Conservation (phyloP, 2,888 invertebrate species). For the Autographa pulchrina region DNA sequence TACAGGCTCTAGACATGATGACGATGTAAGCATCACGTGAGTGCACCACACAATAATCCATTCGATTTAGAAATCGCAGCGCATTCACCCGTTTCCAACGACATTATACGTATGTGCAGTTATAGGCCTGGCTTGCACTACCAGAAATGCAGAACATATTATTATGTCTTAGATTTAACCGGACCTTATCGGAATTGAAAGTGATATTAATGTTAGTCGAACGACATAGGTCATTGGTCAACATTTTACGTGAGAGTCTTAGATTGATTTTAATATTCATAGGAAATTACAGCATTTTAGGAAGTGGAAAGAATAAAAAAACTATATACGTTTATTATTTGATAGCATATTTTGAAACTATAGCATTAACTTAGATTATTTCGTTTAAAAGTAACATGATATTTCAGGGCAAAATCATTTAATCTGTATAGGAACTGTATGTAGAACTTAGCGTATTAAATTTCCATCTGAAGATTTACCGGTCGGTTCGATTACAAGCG, state of each 20-base stretch:
- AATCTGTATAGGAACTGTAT: too few species aligned
- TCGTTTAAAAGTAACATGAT: too few species aligned
- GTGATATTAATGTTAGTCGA: too few species aligned
- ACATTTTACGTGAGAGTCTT: neutral
- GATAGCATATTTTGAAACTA: too few species aligned
- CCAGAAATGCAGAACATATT: neutral
- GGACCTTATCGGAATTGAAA: too few species aligned
- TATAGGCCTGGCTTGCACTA: neutral
- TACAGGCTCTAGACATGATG: slow-evolving; percentile 6
- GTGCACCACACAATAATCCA: slow-evolving; percentile 27
- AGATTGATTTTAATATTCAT: neutral
- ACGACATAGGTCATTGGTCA: neutral
- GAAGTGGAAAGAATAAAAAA: too few species aligned
- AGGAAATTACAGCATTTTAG: neutral
- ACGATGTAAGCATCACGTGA: slow-evolving; percentile 24
- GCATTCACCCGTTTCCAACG: slow-evolving; percentile 20
- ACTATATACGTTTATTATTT: too few species aligned
- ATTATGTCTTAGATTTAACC: neutral
- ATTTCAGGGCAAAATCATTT: too few species aligned
- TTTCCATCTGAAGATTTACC: too few species aligned
- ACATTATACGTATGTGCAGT: neutral
- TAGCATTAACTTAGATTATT: too few species aligned
- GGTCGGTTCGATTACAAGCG: too few species aligned
- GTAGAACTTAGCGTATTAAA: too few species aligned
- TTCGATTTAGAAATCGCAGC: slow-evolving; percentile 49